Evolutionary conservation across 2,797 vertebrate species (phyloP).

Genomic region (Sylvilagus floridanus): DNA sequence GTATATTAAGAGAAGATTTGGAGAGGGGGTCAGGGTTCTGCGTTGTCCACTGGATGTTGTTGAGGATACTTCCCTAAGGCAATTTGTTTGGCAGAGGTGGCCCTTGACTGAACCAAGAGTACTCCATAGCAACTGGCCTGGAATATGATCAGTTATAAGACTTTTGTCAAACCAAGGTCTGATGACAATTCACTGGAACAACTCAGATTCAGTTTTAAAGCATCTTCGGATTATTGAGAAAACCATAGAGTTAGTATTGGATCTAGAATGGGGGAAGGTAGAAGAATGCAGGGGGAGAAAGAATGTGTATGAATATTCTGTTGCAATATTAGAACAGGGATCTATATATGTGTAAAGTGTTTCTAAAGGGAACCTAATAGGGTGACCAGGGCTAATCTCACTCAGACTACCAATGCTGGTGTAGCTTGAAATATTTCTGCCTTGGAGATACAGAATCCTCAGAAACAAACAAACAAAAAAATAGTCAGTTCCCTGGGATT

Average conservation of each 20-base stretch:
- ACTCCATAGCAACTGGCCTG: background rate
- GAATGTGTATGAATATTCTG: background rate
- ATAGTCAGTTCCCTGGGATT: background rate
- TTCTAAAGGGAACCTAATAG: background rate
- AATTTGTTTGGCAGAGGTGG: background rate
- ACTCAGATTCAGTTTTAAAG: background rate
- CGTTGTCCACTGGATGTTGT: background rate
- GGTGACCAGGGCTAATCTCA: background rate
- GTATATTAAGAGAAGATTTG: background rate
- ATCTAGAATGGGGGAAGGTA: background rate
- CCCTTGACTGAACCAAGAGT: background rate
- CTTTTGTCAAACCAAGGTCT: background rate
- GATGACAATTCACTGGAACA: background rate
- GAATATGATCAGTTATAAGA: background rate
- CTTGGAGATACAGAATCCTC: background rate
- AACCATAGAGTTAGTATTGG: background rate
- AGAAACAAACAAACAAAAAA: background rate
- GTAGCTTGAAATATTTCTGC: background rate
- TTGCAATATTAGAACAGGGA: background rate
- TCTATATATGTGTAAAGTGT: background rate
- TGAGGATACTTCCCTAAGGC: background rate
- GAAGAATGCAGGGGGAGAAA: background rate
- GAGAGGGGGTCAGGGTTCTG: background rate
- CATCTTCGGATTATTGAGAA: background rate
- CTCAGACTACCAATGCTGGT: background rate